These are phyloP conservation scores for Nemoura dubitans DNA, from an alignment of 2,888 invertebrate species.

Conservation along the genomic window DNA sequence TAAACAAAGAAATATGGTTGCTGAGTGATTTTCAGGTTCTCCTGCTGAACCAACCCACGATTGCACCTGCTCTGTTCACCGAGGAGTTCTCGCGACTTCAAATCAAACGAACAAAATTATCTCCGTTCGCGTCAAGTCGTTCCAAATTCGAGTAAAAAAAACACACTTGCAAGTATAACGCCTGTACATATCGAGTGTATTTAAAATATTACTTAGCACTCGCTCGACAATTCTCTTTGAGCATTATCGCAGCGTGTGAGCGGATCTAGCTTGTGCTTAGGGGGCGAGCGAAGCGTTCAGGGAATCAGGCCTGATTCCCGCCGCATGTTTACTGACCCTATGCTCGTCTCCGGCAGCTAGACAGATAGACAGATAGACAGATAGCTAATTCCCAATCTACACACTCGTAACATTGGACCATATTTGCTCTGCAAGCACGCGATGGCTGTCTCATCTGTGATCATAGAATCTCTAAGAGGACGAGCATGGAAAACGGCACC, in stretches of 20 bases:
- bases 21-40: no score
- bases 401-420: constrained; percentile 24
- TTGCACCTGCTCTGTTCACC: no score
- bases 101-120: no score
- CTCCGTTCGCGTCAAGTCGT: no score
- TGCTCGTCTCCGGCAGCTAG: neutral
- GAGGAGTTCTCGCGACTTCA: no score
- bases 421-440: neutral
- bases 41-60: no score
- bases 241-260: neutral
- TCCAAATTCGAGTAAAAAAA: no score
- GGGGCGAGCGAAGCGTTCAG: neutral
- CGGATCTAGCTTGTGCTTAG: neutral
- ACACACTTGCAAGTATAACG: no score
- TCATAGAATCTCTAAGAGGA: constrained; percentile 29
- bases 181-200: neutral
- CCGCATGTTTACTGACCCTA: constrained; percentile 33
- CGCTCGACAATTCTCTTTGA: constrained; percentile 26
- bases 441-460: constrained; percentile 8
- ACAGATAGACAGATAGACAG: constrained; percentile 29
- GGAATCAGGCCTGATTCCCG: neutral
- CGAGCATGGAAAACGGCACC: neutral
- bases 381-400: constrained; percentile 47
- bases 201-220: constrained; percentile 3
- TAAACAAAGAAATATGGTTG: neutral